These are phyloP conservation scores for Ceryle rudis DNA, from an alignment of 2,797 vertebrate genomes.

Conservation along the genomic window DNA sequence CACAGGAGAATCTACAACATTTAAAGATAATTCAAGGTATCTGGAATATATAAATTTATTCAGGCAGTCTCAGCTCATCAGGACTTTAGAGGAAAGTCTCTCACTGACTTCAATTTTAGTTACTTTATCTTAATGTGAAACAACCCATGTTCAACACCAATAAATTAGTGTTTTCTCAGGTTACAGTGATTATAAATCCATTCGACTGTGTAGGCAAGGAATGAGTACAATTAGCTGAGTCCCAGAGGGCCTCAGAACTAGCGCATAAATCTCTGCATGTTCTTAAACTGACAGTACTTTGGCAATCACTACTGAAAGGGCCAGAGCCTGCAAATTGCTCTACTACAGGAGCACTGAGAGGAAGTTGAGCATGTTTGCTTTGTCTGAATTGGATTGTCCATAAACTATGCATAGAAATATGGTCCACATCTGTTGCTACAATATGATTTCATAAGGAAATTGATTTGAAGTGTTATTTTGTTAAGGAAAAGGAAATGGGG, in stretches of 20 bases:
- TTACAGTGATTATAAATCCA: constrained; percentile 30
- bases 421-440: neutral
- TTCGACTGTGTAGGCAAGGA: constrained; percentile 3
- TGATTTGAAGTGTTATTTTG: neutral
- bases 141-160: neutral
- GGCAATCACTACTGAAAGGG: neutral
- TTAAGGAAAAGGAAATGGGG: neutral
- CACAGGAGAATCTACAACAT: neutral
- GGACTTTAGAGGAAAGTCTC: neutral
- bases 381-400: neutral
- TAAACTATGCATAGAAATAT: neutral
- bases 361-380: neutral
- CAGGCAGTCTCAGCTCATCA: neutral
- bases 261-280: constrained; percentile 12
- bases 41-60: neutral
- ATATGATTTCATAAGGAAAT: neutral
- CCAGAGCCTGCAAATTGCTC: neutral
- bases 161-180: constrained; percentile 17
- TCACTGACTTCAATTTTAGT: constrained; percentile 16
- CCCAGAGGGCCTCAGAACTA: neutral
- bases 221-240: constrained; percentile 26
- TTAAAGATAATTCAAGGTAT: neutral
- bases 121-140: constrained; percentile 28
- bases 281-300: constrained; percentile 24
- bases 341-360: neutral